Percentiles rank a stretch among this genome's conserved stretches.
Conservation (phyloP, 2,113 vertebrate species). For the Sarotherodon lohbergeri region DNA sequence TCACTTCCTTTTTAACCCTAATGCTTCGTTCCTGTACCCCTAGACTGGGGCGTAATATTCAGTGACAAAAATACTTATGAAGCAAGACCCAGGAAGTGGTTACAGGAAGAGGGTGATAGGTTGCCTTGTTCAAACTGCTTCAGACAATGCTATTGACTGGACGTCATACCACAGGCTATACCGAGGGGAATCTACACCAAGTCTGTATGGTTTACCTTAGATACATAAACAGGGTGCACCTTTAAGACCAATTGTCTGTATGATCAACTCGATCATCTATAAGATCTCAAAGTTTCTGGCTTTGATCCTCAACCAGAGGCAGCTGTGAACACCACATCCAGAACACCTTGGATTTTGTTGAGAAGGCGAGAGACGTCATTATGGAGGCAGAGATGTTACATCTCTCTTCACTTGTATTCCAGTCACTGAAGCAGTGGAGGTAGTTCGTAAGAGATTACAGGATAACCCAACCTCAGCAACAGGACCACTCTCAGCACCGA, state of each 20-base stretch:
- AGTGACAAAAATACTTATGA: background rate
- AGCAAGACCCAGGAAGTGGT: background rate
- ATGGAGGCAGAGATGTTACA: no score
- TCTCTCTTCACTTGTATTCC: no score
- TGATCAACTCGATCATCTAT: background rate
- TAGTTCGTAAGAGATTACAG: no score
- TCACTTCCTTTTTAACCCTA: no score
- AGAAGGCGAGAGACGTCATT: no score
- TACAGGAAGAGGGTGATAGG: background rate
- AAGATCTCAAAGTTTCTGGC: background rate
- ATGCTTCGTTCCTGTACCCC: no score
- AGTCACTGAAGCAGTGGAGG: no score
- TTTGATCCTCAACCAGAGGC: fast-evolving
- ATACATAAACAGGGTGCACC: background rate
- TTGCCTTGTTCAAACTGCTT: background rate
- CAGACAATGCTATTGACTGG: fast-evolving
- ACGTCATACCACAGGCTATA: background rate
- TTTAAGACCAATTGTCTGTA: background rate
- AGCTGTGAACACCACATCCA: background rate
- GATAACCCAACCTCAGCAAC: no score
- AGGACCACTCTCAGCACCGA: no score
- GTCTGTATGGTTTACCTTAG: background rate
- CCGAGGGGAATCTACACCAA: background rate
- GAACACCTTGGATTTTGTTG: background rate
- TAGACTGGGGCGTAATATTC: no score